Percentiles rank a stretch among this genome's conserved stretches.
Evolutionary conservation across 23 tunicate genomes (phyloP).

Genomic region (Styela plicata): DNA sequence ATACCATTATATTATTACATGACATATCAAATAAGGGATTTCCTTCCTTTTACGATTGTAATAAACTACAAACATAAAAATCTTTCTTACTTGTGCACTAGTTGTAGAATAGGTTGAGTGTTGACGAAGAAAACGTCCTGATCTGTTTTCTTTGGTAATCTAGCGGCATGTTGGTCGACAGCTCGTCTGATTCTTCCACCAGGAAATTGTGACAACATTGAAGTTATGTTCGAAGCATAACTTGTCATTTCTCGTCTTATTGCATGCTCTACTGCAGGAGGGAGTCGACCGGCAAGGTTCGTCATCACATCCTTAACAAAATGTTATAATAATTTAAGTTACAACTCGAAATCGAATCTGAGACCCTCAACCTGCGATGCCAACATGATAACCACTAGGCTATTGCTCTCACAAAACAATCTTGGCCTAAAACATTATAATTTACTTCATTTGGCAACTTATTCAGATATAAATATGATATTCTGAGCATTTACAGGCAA

Average conservation of each 20-base stretch:
- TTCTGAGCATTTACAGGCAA: neutral
- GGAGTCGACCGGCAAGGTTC: slow-evolving; percentile 81
- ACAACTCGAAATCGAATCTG: neutral
- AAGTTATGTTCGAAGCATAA: slow-evolving; percentile 93
- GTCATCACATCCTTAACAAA: slow-evolving; percentile 94
- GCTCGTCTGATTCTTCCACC: slow-evolving; percentile 65
- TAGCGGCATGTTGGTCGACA: slow-evolving; percentile 74
- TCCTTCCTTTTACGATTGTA: no score
- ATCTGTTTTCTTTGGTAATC: slow-evolving; percentile 63
- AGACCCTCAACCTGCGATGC: no score
- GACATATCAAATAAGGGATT: no score
- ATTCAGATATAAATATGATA: no score
- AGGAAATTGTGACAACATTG: slow-evolving; percentile 95
- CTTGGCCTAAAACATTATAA: no score
- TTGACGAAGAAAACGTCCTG: slow-evolving; percentile 92
- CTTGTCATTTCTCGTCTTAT: slow-evolving; percentile 81
- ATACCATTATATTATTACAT: no score
- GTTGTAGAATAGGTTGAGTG: slow-evolving; percentile 82
- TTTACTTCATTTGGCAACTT: no score
- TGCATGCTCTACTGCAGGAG: slow-evolving; percentile 59
- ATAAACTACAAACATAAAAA: no score
- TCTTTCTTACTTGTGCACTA: slow-evolving; percentile 64
- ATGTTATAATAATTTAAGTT: neutral
- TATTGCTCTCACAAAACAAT: no score
- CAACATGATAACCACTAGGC: no score